Base-by-base conservation (phyloP, 2,113 vertebrate genomes). In the Daboia siamensis region DNA sequence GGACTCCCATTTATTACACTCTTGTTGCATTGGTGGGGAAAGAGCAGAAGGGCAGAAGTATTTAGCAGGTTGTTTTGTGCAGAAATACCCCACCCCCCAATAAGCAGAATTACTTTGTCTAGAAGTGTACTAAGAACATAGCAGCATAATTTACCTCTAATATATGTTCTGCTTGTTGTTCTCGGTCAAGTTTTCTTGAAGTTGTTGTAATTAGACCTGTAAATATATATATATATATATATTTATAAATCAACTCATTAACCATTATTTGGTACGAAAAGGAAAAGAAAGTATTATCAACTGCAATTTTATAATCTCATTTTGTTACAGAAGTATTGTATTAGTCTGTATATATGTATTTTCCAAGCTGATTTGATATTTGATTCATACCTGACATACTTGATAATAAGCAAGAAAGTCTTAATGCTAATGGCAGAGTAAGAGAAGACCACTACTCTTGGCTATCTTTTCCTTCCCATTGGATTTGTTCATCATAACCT, bases 101-200 rank as follows among this genome's bases (percentile, higher is more conserved):
- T 1, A 33, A 80, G 7, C 74, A 44, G 17, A 80, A 80, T 80
- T 80, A 80, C 44, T 80, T 80, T 80, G 39, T 9, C 17, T 10
- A 39, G 74, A 44, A 80, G 5, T 44, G 15, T 80, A 20, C 74
- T 54, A 95, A 88, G 89, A 69, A 94, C 84, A 1, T 29, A 92
- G 94, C 93, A 80, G 84, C 90, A 94, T 92, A 17, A 94, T 95
- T 98, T 97, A 99, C 99, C 98, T 99, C 99, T 33, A 99, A 95
- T 96, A 99, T 98, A 95, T 99, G 99, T 89, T 99, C 99, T 13
- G 96, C 98, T 87, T 99, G 99, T 92, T 99, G 99, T 74, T 99
- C 99, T 89, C 99, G 96, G 97, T 99, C 99, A 92, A 99, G 97
- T 95, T 97, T 99, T 94, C 99, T 98, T 64, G 99, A 98, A 4